phyloP scores from a whole-genome alignment of 2,113 vertebrate species.

The Colinus virginianus region DNA sequence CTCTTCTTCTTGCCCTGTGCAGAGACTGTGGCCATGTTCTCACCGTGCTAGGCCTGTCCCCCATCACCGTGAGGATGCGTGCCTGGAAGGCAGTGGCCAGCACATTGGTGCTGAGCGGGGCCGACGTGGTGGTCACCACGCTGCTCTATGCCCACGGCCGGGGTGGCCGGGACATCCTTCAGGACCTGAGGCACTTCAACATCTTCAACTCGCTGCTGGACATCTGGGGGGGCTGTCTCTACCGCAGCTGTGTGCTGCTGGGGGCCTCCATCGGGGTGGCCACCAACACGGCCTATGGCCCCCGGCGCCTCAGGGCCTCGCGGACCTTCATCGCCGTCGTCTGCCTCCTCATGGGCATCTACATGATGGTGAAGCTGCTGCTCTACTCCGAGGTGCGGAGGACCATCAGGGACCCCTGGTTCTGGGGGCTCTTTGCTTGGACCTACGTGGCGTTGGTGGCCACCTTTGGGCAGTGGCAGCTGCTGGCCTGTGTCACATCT shows the following conservation, averaged over 20 bases:
- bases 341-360: slow-evolving; percentile 85
- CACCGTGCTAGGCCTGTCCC: background rate
- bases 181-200: slow-evolving; percentile 86
- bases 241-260: slow-evolving; percentile 85
- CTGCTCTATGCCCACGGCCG: slow-evolving; percentile 85
- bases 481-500: slow-evolving; percentile 77
- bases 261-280: slow-evolving; percentile 88
- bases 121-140: slow-evolving; percentile 84
- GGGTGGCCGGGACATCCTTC: slow-evolving; percentile 68
- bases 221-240: slow-evolving; percentile 87
- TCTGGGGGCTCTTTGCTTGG: slow-evolving; percentile 90
- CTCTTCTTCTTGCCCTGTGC: background rate
- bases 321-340: slow-evolving; percentile 76
- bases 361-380: slow-evolving; percentile 89
- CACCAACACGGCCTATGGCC: slow-evolving; percentile 85
- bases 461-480: slow-evolving; percentile 83
- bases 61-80: slow-evolving; percentile 73
- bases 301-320: slow-evolving; percentile 77
- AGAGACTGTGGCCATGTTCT: background rate
- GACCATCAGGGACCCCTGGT: slow-evolving; percentile 85
- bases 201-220: slow-evolving; percentile 87
- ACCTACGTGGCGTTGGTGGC: slow-evolving; percentile 81
- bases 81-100: slow-evolving; percentile 75
- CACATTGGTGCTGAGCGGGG: slow-evolving; percentile 77
- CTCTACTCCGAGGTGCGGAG: slow-evolving; percentile 86